Conservation (phyloP, 2,113 vertebrate genomes). For the Pteruthius melanotis region DNA sequence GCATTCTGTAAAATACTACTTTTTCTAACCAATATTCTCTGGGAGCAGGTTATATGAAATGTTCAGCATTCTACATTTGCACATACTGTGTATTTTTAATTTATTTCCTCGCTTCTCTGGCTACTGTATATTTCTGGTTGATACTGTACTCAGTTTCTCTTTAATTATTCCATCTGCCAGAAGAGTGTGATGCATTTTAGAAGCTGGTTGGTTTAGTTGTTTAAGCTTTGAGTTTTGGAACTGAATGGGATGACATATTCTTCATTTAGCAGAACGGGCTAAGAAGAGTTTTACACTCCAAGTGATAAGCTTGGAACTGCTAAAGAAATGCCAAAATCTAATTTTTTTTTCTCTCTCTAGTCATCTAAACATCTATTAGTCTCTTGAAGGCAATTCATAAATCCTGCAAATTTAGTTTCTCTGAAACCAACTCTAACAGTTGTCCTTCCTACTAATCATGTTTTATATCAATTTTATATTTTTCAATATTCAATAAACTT, state of each 20-base stretch:
- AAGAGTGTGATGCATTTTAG: conserved; percentile 11
- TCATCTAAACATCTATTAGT: conserved; percentile 54
- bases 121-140: conserved; percentile 14
- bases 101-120: conserved; percentile 3
- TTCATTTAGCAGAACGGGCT: conserved; percentile 16
- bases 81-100: background rate
- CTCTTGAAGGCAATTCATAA: conserved; percentile 57
- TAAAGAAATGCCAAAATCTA: conserved; percentile 57
- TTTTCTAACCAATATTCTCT: background rate
- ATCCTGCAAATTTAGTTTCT: conserved; percentile 59
- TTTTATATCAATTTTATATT: conserved; percentile 52
- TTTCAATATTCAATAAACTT: conserved; percentile 61
- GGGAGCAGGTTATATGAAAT: conserved; percentile 3
- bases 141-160: background rate
- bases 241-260: conserved; percentile 33
- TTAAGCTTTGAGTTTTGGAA: conserved; percentile 47
- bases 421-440: conserved; percentile 50
- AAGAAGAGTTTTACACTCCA: conserved; percentile 50
- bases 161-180: conserved; percentile 54
- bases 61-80: background rate
- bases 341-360: conserved; percentile 36
- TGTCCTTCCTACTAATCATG: conserved; percentile 55
- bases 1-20: background rate
- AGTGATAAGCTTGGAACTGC: conserved; percentile 54
- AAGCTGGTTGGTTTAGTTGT: conserved; percentile 23